Evolutionary conservation across 2,888 invertebrate genomes (phyloP), one percentile per base, ranked within the genome.

Genomic region (Orthosia gracilis): DNA sequence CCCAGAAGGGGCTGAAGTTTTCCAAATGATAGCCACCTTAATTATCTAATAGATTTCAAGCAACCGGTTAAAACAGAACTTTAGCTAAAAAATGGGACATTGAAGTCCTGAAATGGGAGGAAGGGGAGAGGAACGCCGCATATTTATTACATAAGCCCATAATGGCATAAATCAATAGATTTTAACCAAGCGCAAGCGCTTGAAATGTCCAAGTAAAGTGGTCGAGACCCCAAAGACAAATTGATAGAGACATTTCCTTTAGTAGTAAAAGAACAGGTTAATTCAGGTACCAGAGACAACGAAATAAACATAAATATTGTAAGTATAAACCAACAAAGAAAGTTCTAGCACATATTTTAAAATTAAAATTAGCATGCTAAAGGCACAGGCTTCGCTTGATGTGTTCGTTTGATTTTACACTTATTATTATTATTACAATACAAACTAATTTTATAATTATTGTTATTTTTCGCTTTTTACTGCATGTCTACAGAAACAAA

Each of bases 371-470:
- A 85, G 90, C 89, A 91, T 91, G 91, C 86, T 86, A 88, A 71
- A 76, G 76, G 87, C 88, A 89, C 89, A 89, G 80, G 91, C 90
- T 91, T 91, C 78, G 91, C 91, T 90, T 90, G 82, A 81, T 88
- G 86, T 91, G 85, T 86, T 82, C 78, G 84, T 86, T 85, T 86
- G 80, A 84, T 80, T 87, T 83, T 79, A 80, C 81, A 85, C 80
- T 69, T 80, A 26, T 58, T 55, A 74, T 58, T 55, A 74, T 58
- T 54, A 74, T 69, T 69, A 58, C 62, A 76, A 73, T 49, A 49
- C 64, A 75, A 78, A 87, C 65, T 62, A 67, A 68, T 79, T 78
- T 83, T 69, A 70, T 76, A 82, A 82, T 81, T 79, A 70, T 57
- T 74, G 67, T 74, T 83, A 63, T 75, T 78, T 81, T 85, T 80